Conservation (phyloP, 2,113 vertebrate genomes). For the Oreochromis spilurus region DNA sequence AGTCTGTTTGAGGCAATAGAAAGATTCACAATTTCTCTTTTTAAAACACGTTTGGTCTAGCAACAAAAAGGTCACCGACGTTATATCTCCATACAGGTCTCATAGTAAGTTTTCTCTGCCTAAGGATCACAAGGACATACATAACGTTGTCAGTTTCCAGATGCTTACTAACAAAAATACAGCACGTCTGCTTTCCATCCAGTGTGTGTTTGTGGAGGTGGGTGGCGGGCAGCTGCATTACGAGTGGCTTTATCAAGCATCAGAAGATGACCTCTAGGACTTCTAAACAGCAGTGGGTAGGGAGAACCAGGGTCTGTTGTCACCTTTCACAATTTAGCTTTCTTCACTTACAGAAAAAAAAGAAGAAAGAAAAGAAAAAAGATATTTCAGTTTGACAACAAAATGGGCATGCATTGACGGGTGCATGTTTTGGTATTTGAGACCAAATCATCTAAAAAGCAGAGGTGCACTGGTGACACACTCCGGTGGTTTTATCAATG, state of each 20-base stretch:
- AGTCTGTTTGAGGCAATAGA: conserved; percentile 77
- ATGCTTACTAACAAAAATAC: conserved; percentile 65
- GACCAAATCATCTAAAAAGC: not conserved
- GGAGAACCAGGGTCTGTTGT: conserved; percentile 65
- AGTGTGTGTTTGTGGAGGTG: conserved; percentile 26
- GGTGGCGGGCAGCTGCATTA: conserved; percentile 11
- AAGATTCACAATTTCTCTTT: conserved; percentile 75
- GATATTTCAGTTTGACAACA: conserved; percentile 12
- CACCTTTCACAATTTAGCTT: conserved; percentile 12
- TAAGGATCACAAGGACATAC: conserved; percentile 73
- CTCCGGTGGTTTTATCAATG: not conserved
- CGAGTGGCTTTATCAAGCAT: conserved; percentile 55
- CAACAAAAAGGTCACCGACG: conserved; percentile 70
- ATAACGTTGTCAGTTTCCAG: conserved; percentile 55
- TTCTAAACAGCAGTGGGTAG: conserved; percentile 61
- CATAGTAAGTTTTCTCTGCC: conserved; percentile 63
- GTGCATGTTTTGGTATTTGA: not conserved
- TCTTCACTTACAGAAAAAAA: not conserved
- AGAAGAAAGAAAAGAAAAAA: not conserved
- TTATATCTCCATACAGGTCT: conserved; percentile 69
- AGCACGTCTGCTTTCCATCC: conserved; percentile 50
- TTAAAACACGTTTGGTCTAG: conserved; percentile 76
- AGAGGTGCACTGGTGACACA: not conserved
- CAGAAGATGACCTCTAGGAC: conserved; percentile 58
- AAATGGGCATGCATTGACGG: conserved; percentile 41